Evolutionary conservation across 2,797 vertebrate genomes (phyloP).

Genomic region (Sebastes vulpes): DNA sequence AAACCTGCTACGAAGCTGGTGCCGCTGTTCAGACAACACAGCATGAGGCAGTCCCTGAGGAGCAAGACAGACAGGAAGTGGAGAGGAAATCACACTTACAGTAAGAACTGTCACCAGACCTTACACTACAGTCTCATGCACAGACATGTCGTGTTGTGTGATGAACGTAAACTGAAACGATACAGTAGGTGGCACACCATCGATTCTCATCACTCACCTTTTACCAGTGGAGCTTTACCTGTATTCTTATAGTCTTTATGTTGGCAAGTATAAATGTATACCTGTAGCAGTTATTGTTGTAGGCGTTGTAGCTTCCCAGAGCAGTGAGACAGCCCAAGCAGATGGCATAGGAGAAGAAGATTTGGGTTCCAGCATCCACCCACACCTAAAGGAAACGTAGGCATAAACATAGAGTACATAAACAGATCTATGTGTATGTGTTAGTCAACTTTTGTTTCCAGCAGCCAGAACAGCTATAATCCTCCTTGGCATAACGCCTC

Average conservation of each 20-base stretch:
- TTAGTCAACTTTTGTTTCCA: neutral
- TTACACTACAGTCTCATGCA: neutral
- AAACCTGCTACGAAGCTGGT: conserved; percentile 99
- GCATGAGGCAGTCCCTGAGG: conserved; percentile 95
- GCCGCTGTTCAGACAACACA: conserved; percentile 98
- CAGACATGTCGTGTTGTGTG: neutral
- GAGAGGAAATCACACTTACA: conserved; percentile 5
- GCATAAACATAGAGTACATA: conserved; percentile 7
- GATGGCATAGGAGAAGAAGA: conserved; percentile 99
- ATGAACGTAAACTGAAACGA: neutral
- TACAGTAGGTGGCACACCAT: neutral
- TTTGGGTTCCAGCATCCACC: conserved; percentile 99
- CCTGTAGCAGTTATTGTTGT: conserved; percentile 99
- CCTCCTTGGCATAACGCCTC: neutral
- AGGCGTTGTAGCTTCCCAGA: conserved; percentile 97
- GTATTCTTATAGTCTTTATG: neutral
- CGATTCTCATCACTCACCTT: neutral
- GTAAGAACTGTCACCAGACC: neutral
- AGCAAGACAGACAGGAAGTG: conserved; percentile 16
- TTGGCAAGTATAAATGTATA: conserved; percentile 49
- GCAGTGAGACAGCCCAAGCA: conserved; percentile 98
- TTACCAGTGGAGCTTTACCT: neutral
- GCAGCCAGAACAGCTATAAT: neutral
- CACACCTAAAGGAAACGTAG: conserved; percentile 88
- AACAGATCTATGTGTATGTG: neutral